Percentiles rank a stretch among this genome's conserved stretches.
Evolutionary conservation across 2,113 vertebrate genomes (phyloP).

Genomic region (Corynorhinus townsendii): DNA sequence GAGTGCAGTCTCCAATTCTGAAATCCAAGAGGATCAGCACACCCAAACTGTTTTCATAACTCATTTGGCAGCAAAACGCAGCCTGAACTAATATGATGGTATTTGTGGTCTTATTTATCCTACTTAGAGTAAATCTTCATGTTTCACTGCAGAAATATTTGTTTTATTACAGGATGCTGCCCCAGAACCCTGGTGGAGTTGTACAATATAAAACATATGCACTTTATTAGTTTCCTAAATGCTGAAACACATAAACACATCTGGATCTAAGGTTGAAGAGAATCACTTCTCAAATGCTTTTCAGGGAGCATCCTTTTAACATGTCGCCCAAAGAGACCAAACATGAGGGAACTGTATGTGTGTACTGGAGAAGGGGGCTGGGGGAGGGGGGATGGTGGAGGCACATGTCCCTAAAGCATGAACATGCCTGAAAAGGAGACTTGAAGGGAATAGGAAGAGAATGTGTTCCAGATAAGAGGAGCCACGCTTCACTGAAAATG

Average conservation of each 20-base stretch:
- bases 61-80: background rate
- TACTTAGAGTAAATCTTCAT: background rate
- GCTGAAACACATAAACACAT: background rate
- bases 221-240: background rate
- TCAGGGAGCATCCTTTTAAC: background rate
- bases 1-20: background rate
- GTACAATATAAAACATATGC: background rate
- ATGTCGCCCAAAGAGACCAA: background rate
- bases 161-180: background rate
- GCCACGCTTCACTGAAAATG: rapidly evolving
- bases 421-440: background rate
- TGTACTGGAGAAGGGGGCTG: rapidly evolving
- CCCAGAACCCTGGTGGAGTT: too few relatives aligned
- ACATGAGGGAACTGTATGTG: background rate
- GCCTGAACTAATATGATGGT: background rate
- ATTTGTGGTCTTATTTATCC: background rate
- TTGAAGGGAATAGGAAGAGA: too few relatives aligned
- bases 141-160: background rate
- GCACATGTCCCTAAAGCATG: background rate
- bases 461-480: background rate
- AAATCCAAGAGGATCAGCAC: background rate
- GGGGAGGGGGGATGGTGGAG: too few relatives aligned
- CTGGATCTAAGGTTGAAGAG: background rate
- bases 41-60: background rate
- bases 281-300: background rate